phyloP scores from a whole-genome alignment of 1,140 invertebrate genomes.

The Microplitis demolitor region DNA sequence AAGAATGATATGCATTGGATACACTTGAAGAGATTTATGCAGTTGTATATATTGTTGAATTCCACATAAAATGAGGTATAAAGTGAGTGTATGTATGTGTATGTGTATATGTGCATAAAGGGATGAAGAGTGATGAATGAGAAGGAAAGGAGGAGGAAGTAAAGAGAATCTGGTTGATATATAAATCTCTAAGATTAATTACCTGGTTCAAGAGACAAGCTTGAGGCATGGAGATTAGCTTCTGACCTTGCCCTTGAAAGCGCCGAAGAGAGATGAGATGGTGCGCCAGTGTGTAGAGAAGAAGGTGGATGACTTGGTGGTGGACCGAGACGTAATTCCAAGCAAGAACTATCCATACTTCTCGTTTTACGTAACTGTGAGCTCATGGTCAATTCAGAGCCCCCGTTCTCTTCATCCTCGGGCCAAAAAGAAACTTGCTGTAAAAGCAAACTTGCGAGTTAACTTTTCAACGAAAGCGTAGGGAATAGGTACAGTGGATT shows the following conservation, averaged over 20 bases:
- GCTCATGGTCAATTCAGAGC: conserved; percentile 65
- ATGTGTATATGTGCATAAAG: too few relatives aligned
- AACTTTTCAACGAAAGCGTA: not conserved
- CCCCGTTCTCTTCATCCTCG: conserved; percentile 69
- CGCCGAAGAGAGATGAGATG: conserved; percentile 47
- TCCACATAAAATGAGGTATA: too few relatives aligned
- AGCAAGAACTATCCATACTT: conserved; percentile 85
- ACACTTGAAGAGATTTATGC: not conserved
- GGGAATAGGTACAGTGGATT: not conserved
- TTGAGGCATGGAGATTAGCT: conserved; percentile 78
- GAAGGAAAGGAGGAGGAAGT: not conserved
- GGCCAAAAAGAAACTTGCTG: conserved; percentile 81
- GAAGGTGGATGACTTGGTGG: conserved; percentile 35
- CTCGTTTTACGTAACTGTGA: conserved; percentile 83
- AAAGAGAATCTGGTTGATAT: not conserved
- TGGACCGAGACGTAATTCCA: conserved; percentile 72
- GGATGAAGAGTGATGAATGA: too few relatives aligned
- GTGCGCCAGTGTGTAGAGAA: conserved; percentile 37
- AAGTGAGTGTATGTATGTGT: too few relatives aligned
- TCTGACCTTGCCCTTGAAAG: conserved; percentile 84
- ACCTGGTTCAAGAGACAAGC: conserved; percentile 65
- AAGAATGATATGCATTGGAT: not conserved
- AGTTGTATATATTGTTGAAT: conserved; percentile 2
- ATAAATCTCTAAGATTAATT: conserved; percentile 28
- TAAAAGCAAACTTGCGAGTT: not conserved